Evolutionary conservation across 2,888 invertebrate genomes (phyloP), one percentile per base, ranked within the genome.

Genomic region (Cryptocheilus praepositus): DNA sequence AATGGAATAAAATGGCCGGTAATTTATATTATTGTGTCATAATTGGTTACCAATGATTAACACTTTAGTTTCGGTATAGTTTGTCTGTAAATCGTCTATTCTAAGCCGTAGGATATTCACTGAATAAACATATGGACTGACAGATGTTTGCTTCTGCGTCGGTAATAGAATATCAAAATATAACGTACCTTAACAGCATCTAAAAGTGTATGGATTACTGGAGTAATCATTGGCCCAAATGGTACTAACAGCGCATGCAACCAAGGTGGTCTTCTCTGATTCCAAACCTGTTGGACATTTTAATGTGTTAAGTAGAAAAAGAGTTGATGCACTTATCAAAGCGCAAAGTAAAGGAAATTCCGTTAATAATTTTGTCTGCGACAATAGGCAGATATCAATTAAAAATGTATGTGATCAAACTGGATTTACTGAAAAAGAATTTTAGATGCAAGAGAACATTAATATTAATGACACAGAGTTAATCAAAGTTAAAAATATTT

Each of bases 201-300:
- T 3, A 94, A 91, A 8, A 95, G 89, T 71, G 93, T 92, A 4
- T 93, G 91, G 0, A 93, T 92, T 18, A 94, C 91, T 51, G 93
- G 92, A 61, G 91, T 90, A 57, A 95, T 88, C 2, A 92, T 87
- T 0, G 93, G 91, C 22, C 92, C 91, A 0, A 92, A 90, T n/a
- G 93, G 90, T 18, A 92, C 92, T 71, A 95, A 83, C 13, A 95
- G 89, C 0, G 94, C 94, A 60, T 94, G 93, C 64, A 94, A 88
- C 95, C 95, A 96, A 0, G 95, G 91, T 15, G 95, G 95, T 45
- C 94, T 90, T 43, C 93, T 92, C 83, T 94, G 94, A 85, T 95
- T 95, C 95, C 95, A 95, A 1, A 95, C 93, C 94, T 95, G 71
- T 0, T 84, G 11, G 87, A 61, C 25, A 57, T 13, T 16, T 16